Evolutionary conservation across 2,113 vertebrate species (phyloP).

Genomic region (Labeo catla): DNA sequence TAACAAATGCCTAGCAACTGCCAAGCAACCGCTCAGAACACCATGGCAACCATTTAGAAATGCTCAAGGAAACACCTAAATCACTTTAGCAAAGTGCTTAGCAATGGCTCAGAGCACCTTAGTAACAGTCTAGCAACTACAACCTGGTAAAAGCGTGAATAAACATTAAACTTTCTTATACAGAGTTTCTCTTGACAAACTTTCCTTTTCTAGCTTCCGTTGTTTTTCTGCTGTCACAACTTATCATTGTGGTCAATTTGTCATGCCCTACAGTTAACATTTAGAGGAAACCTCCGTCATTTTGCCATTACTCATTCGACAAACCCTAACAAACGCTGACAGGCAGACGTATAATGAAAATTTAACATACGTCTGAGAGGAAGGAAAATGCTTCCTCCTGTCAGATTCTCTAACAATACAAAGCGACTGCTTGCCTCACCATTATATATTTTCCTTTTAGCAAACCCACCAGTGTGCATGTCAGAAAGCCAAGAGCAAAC

Average conservation of each 20-base stretch:
- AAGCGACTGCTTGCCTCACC: constrained; percentile 2
- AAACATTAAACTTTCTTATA: not conserved
- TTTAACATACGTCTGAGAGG: constrained; percentile 11
- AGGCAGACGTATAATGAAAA: constrained; percentile 31
- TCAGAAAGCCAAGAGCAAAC: constrained; percentile 22
- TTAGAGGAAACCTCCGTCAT: constrained; percentile 18
- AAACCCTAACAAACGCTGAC: constrained; percentile 39
- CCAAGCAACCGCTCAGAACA: not conserved
- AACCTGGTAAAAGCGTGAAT: not conserved
- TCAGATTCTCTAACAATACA: constrained; percentile 26
- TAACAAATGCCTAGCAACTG: not conserved
- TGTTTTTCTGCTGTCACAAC: not conserved
- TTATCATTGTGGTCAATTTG: not conserved
- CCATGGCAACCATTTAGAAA: not conserved
- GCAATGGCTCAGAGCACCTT: not conserved
- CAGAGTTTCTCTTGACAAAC: not conserved
- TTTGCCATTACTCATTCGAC: not conserved
- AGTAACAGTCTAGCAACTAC: not conserved
- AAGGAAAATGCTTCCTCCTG: constrained; percentile 29
- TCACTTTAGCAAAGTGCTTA: not conserved
- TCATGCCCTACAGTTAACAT: constrained; percentile 12
- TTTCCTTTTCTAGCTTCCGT: not conserved
- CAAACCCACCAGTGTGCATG: not conserved
- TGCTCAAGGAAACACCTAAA: not conserved
- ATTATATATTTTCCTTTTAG: constrained; percentile 20